These are phyloP conservation scores for Plebejus anna DNA, from an alignment of 2,888 invertebrate genomes.

Conservation along the genomic window DNA sequence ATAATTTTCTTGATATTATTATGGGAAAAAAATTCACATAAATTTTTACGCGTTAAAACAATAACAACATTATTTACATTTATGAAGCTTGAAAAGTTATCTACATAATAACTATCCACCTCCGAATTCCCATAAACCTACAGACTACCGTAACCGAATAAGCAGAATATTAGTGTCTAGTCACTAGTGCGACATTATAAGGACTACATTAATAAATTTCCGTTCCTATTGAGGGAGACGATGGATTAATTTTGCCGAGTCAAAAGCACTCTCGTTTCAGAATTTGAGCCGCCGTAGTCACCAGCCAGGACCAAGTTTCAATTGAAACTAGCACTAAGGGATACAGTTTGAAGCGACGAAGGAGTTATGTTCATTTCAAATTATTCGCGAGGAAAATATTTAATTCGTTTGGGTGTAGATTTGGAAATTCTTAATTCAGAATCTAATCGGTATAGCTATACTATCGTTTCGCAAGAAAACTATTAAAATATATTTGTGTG, in stretches of 20 bases:
- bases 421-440: background rate
- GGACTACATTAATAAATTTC: conserved; percentile 54
- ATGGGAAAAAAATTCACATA: too few relatives aligned
- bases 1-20: too few relatives aligned
- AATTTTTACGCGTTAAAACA: too few relatives aligned
- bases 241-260: conserved; percentile 73
- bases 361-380: conserved; percentile 51
- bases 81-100: too few relatives aligned
- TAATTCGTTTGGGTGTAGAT: background rate
- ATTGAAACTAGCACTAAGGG: conserved; percentile 65
- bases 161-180: conserved; percentile 24
- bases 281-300: conserved; percentile 60
- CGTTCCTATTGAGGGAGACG: conserved; percentile 50
- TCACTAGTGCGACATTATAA: conserved; percentile 35
- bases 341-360: conserved; percentile 65
- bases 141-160: conserved; percentile 11
- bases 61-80: too few relatives aligned
- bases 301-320: conserved; percentile 62
- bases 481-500: too few relatives aligned
- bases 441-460: too few relatives aligned
- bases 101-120: background rate
- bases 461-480: too few relatives aligned
- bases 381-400: conserved; percentile 40
- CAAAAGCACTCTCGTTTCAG: conserved; percentile 66
- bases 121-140: background rate